Conservation (phyloP, 2,888 invertebrate genomes). For the Ochropacha duplaris region DNA sequence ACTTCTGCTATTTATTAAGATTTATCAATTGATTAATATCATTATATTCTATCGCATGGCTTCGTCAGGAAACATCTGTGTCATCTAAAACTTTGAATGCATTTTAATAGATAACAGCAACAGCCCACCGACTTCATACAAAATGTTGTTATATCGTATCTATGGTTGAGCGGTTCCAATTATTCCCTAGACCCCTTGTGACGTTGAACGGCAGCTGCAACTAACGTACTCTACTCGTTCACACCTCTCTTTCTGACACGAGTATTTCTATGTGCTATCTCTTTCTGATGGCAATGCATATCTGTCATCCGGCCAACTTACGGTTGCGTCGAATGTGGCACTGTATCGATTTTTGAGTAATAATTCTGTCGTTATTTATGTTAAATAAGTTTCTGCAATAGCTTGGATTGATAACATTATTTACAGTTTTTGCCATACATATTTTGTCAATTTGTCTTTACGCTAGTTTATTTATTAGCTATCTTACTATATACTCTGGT, state of each 20-base stretch:
- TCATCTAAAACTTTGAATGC: slow-evolving; percentile 18
- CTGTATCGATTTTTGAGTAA: slow-evolving; percentile 59
- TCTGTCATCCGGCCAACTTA: slow-evolving; percentile 69
- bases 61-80: background rate
- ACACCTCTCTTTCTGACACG: slow-evolving; percentile 52
- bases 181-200: slow-evolving; percentile 71
- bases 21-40: background rate
- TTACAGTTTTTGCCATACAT: no score
- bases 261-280: slow-evolving; percentile 34
- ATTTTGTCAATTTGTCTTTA: no score
- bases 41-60: background rate
- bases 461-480: no score
- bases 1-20: background rate
- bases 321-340: slow-evolving; percentile 52
- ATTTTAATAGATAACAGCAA: slow-evolving; percentile 23
- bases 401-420: background rate
- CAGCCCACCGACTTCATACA: slow-evolving; percentile 44
- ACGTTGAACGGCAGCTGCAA: slow-evolving; percentile 78
- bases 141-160: slow-evolving; percentile 52
- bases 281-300: slow-evolving; percentile 53
- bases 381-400: background rate
- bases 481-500: no score
- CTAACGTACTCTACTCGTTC: slow-evolving; percentile 66
- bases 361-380: background rate
- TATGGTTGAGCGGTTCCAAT: slow-evolving; percentile 70